A percentile compares a stretch with the other conserved stretches of the same genome.
These are phyloP conservation scores for Lissonota sp. DNA, from an alignment of 2,888 invertebrate genomes.

Conservation along the genomic window DNA sequence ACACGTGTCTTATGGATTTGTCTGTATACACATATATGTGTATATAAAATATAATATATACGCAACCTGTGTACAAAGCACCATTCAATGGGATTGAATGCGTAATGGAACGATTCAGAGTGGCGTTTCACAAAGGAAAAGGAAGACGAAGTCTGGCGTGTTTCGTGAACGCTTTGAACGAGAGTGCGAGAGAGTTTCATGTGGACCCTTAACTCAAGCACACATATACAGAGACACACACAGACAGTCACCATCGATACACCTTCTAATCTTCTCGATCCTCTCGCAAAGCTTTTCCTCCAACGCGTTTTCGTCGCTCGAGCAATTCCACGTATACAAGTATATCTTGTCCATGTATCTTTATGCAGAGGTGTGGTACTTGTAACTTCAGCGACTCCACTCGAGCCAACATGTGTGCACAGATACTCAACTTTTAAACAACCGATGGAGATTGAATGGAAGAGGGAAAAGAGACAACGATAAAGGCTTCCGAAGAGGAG, in stretches of 20 bases:
- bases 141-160: constrained; percentile 31
- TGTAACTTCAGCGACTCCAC: not conserved
- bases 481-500: too few relatives aligned
- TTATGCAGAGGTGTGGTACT: not conserved
- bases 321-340: too few relatives aligned
- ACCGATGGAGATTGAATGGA: too few relatives aligned
- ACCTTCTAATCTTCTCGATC: constrained; percentile 28
- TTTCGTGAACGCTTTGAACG: constrained; percentile 17
- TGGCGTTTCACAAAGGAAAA: constrained; percentile 49
- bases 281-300: constrained; percentile 25
- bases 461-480: too few relatives aligned
- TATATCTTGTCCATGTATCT: too few relatives aligned
- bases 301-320: constrained; percentile 1
- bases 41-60: not conserved
- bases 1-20: constrained; percentile 17
- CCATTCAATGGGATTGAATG: constrained; percentile 53
- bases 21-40: not conserved
- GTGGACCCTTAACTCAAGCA: too few relatives aligned
- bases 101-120: constrained; percentile 51
- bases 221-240: too few relatives aligned
- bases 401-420: not conserved
- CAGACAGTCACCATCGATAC: not conserved
- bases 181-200: too few relatives aligned
- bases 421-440: too few relatives aligned
- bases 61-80: constrained; percentile 38